Base-by-base conservation (phyloP, 35 echinoderm and acorn worm genomes). In the Chiridota heheva region DNA sequence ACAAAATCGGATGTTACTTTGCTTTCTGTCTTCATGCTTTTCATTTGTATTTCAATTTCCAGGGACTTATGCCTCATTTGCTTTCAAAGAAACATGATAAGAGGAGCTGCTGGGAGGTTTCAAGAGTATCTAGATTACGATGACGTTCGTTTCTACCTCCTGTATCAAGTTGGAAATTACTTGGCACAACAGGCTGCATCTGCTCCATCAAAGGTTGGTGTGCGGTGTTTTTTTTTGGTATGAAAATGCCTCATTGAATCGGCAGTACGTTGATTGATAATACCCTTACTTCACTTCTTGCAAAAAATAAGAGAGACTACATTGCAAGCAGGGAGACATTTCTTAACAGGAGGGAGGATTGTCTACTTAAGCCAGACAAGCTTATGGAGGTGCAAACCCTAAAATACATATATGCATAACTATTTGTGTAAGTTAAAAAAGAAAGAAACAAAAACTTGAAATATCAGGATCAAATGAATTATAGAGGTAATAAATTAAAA, bases 111-210 rank as follows among this genome's bases (percentile, higher is more conserved):
- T 97, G 73, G 82, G 34, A 80, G 85, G 51, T 91, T 91, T 63
- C 84, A 84, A 44, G 94, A 97, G 53, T 97, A 97, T 44, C 20
- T 97, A 47, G 94, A 91, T 36, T 91, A 88, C 63, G 94, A 97
- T 81, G 94, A 97, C 46, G 72, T 97, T 3, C 81, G 94, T 26
- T 73, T 83, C 47, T 76, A 87, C 44, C 72, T 79, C 7, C 78
- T 93, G 5, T 25, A 36, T 0, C 67, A 88, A 18, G 38, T 93
- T 16, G 34, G 60, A 27, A 31, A 36, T 60, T 70, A 77, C 13
- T 41, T 83, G 2, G 27, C 63, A 70, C 40, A 63, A n/a, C 16
- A 69, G 28, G 13, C 39, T 1, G 16, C 63, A 3, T 5, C n/a
- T 67, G 15, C 36, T 67, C 7, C 15, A 0, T 67, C n/a, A 16